phyloP scores from a whole-genome alignment of 2,888 invertebrate species.

The Ectemnius lituratus region DNA sequence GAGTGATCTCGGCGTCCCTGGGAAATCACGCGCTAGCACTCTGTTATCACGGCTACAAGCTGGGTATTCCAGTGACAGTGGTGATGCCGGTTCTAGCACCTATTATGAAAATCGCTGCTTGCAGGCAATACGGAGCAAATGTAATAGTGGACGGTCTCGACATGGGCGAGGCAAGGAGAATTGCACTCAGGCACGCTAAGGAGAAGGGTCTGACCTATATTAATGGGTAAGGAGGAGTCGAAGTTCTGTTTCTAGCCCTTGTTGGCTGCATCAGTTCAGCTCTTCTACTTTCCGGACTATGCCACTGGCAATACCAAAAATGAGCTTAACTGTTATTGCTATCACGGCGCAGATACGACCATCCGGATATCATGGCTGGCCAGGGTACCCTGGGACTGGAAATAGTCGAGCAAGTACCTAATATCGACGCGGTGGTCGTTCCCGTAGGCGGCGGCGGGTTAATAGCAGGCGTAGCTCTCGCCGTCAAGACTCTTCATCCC shows the following conservation, averaged over 20 bases:
- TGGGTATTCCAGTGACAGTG: constrained; percentile 85
- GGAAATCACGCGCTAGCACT: constrained; percentile 95
- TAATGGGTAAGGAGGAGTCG: constrained; percentile 84
- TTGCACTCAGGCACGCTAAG: constrained; percentile 87
- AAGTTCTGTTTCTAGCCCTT: background rate
- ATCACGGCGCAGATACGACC: constrained; percentile 86
- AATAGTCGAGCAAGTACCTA: constrained; percentile 92
- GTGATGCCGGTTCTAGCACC: constrained; percentile 98
- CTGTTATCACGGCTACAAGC: constrained; percentile 83
- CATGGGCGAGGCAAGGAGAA: constrained; percentile 90
- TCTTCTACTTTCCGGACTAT: background rate
- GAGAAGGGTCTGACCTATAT: constrained; percentile 88
- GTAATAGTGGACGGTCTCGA: constrained; percentile 90
- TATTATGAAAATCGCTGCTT: constrained; percentile 96
- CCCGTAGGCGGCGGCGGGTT: constrained; percentile 97
- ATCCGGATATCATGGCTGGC: constrained; percentile 96
- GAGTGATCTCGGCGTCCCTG: constrained; percentile 95
- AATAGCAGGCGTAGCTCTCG: constrained; percentile 93
- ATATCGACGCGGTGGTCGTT: constrained; percentile 93
- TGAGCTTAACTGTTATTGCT: background rate
- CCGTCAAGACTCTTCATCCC: constrained; percentile 92
- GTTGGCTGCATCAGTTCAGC: background rate
- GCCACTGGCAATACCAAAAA: background rate
- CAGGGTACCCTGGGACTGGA: constrained; percentile 97
- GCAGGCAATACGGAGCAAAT: constrained; percentile 89